Conservation (phyloP, 1,140 invertebrate genomes). For the Drosophila lacteicornis region DNA sequence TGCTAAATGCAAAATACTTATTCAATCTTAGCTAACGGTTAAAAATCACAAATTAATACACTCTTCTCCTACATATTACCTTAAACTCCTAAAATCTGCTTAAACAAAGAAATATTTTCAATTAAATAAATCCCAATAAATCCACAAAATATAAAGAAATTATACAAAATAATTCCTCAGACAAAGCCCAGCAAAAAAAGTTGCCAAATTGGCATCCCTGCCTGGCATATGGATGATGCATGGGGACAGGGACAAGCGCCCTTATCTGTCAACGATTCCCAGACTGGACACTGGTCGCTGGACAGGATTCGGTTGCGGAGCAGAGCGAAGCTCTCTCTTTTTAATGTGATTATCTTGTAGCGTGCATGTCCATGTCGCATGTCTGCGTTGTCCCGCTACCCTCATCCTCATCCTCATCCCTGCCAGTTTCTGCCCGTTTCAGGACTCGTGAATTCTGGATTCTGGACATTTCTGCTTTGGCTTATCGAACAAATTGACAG, state of each 20-base stretch:
- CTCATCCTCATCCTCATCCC: conserved; percentile 1
- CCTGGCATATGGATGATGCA: conserved; percentile 36
- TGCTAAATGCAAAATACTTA: too few species aligned
- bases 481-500: conserved; percentile 80
- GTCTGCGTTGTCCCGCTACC: conserved; percentile 33
- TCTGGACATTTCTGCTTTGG: conserved; percentile 46
- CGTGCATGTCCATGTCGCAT: conserved; percentile 77
- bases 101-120: too few species aligned
- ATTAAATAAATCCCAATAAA: neutral
- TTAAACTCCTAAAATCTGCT: too few species aligned
- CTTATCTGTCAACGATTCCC: conserved; percentile 60
- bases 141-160: neutral
- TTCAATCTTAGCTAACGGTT: too few species aligned
- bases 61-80: too few species aligned
- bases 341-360: conserved; percentile 84
- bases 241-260: conserved; percentile 46
- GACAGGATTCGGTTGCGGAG: conserved; percentile 22
- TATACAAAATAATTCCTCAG: too few species aligned
- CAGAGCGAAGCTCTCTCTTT: conserved; percentile 56
- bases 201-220: conserved; percentile 30
- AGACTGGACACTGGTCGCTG: conserved; percentile 48
- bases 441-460: conserved; percentile 14
- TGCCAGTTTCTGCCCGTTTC: conserved; percentile 1
- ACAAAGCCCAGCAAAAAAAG: neutral
- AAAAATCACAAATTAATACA: too few species aligned